Base-by-base conservation (phyloP, 2,797 vertebrate species). In the Ispidina lecontei region DNA sequence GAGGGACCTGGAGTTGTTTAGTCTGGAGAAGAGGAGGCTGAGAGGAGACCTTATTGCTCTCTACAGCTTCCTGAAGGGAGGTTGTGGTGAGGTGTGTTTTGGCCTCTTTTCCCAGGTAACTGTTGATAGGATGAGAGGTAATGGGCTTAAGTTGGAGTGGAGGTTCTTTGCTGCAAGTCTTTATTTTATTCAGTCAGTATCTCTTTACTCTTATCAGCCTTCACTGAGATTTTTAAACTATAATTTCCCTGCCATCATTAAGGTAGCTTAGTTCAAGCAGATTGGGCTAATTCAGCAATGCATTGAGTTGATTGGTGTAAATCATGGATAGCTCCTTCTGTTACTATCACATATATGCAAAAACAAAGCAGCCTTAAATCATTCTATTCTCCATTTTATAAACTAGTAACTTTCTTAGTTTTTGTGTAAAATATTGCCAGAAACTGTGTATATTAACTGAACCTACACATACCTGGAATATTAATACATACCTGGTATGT, bases 401-500 rank as follows among this genome's bases (percentile, higher is more conserved):
- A 81, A 28, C 11, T 9, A 29, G n/a, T 39, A 14, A 3, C 8
- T 4, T 47, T 54, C 16, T 74, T 54, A 19, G 5, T 12, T 79
- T 68, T 54, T 21, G 15, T 65, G 10, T 22, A 29, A 80, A 68
- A 43, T 41, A 46, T 51, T 81, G 26, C 37, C 47, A 12, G n/a
- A 63, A 68, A 60, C 7, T 18, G 2, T n/a, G 8, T 46, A 3
- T 67, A 33, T 59, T n/a, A 41, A n/a, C 7, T 39, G 25, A 64
- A 58, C 14, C 4, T 46, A 35, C 9, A 17, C 7, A 7, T 12
- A 86, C 6, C 4, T 65, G 44, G 44, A 79, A 41, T 43, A 15
- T 21, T 7, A 5, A 7, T 26, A 4, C 1, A 2, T n/a, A 33
- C 4, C 37, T 39, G 37, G 3, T 31, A 15, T 13, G 13, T 29